Conservation (phyloP, 2,888 invertebrate genomes). For the Bombylius discolor region DNA sequence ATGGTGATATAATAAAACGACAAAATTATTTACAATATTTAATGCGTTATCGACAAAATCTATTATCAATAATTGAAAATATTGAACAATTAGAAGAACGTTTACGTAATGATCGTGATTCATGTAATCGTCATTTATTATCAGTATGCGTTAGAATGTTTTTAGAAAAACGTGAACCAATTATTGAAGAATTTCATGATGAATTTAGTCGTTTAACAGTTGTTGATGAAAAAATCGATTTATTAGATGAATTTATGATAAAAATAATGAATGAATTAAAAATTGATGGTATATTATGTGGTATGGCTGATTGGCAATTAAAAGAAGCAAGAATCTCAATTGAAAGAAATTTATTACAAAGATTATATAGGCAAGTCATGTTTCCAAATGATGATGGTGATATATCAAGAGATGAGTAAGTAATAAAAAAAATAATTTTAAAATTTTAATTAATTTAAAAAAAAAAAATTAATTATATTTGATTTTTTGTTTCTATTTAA, state of each 20-base stretch:
- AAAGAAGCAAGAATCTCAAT: slow-evolving; percentile 69
- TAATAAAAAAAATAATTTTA: slow-evolving; percentile 14
- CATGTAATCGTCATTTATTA: slow-evolving; percentile 60
- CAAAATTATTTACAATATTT: slow-evolving; percentile 74
- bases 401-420: slow-evolving; percentile 76
- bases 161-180: slow-evolving; percentile 60
- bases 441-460: not conserved
- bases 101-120: slow-evolving; percentile 53
- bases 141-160: slow-evolving; percentile 67
- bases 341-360: slow-evolving; percentile 81
- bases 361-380: slow-evolving; percentile 83
- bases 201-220: slow-evolving; percentile 68
- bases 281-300: slow-evolving; percentile 58
- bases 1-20: slow-evolving; percentile 61
- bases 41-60: slow-evolving; percentile 62
- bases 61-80: slow-evolving; percentile 61
- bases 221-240: slow-evolving; percentile 83
- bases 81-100: slow-evolving; percentile 49
- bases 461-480: no score
- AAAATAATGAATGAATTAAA: slow-evolving; percentile 56
- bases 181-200: slow-evolving; percentile 59
- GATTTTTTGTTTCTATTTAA: not conserved
- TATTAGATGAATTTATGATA: slow-evolving; percentile 69
- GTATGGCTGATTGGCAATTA: slow-evolving; percentile 47
- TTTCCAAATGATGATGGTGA: slow-evolving; percentile 97